Evolutionary conservation across 2,888 invertebrate genomes (phyloP).

Genomic region (Gibbula magus): DNA sequence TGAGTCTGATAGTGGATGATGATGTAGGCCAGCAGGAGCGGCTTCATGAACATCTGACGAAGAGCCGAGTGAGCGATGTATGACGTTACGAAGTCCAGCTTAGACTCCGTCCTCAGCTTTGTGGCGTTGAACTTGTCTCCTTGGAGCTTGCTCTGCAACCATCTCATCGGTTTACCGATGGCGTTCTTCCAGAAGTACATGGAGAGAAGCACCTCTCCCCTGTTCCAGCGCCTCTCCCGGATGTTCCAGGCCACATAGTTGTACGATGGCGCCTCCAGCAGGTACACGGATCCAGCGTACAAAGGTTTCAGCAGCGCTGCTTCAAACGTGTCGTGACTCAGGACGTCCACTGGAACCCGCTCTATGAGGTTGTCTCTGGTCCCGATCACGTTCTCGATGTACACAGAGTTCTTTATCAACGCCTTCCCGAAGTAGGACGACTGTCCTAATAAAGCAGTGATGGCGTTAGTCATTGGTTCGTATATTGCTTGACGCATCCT

Average conservation of each 20-base stretch:
- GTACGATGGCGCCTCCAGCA: slow-evolving; percentile 63
- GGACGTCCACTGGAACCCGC: slow-evolving; percentile 65
- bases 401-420: slow-evolving; percentile 63
- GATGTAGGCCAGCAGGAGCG: slow-evolving; percentile 59
- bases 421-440: slow-evolving; percentile 68
- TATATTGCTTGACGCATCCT: slow-evolving; percentile 62
- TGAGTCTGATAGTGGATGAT: slow-evolving; percentile 59
- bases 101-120: slow-evolving; percentile 61
- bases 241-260: slow-evolving; percentile 70
- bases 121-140: slow-evolving; percentile 60
- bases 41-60: slow-evolving; percentile 68
- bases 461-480: slow-evolving; percentile 66
- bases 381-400: slow-evolving; percentile 67
- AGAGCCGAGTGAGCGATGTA: slow-evolving; percentile 67
- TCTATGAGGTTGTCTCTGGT: slow-evolving; percentile 60
- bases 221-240: slow-evolving; percentile 65
- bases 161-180: slow-evolving; percentile 60
- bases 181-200: slow-evolving; percentile 67
- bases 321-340: slow-evolving; percentile 70
- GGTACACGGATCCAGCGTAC: slow-evolving; percentile 58
- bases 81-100: slow-evolving; percentile 62
- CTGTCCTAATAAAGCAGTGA: slow-evolving; percentile 61
- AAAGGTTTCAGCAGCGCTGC: slow-evolving; percentile 63
- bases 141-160: slow-evolving; percentile 60
- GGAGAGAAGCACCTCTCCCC: slow-evolving; percentile 63